Evolutionary conservation across 1,140 invertebrate genomes (phyloP).

Genomic region (Ostrea denselamellosa): DNA sequence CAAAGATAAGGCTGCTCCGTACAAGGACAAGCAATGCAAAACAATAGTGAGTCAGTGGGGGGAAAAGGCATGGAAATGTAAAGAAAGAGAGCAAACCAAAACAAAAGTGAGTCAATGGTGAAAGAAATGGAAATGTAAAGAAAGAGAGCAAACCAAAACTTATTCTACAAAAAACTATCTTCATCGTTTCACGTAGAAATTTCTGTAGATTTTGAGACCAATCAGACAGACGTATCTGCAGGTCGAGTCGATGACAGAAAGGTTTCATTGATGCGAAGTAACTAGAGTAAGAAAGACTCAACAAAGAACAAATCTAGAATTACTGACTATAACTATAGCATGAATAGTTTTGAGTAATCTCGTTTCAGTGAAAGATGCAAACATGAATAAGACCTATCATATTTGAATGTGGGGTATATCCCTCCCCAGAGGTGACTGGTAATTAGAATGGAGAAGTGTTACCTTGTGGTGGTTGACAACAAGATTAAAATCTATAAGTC

Average conservation of each 20-base stretch:
- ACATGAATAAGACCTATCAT: conserved; percentile 62
- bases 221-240: conserved; percentile 40
- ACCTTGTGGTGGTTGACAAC: too few species aligned
- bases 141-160: neutral
- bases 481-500: too few species aligned
- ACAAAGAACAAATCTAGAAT: conserved; percentile 55
- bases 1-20: neutral
- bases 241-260: conserved; percentile 44
- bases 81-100: too few species aligned
- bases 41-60: neutral
- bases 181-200: conserved; percentile 1
- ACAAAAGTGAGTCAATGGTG: neutral
- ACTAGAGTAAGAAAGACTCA: conserved; percentile 41
- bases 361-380: conserved; percentile 70
- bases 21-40: neutral
- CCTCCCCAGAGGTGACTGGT: conserved; percentile 57
- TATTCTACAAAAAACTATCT: neutral
- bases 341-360: conserved; percentile 72
- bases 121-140: neutral
- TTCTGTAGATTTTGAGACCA: conserved; percentile 30
- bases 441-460: conserved; percentile 54
- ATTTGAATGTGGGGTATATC: conserved; percentile 44
- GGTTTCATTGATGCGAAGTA: neutral
- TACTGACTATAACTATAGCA: conserved; percentile 71
- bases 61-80: too few species aligned